Percentiles rank a stretch among this genome's conserved stretches.
These are phyloP conservation scores for Macrocentrus cingulum DNA, from an alignment of 1,140 invertebrate species.

Conservation along the genomic window DNA sequence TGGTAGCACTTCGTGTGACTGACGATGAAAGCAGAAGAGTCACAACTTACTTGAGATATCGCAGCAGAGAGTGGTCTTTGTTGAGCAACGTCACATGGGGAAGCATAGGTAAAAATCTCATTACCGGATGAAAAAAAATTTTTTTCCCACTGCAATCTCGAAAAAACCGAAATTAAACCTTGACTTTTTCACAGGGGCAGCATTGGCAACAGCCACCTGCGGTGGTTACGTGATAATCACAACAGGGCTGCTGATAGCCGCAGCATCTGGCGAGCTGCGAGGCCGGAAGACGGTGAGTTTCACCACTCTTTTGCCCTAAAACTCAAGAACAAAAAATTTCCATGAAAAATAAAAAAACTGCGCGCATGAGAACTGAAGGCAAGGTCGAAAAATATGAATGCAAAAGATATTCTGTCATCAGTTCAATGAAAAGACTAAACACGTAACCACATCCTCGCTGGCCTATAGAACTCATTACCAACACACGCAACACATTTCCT, in stretches of 20 bases:
- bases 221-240: slow-evolving; percentile 73
- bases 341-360: slow-evolving; percentile 8
- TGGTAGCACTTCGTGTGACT: slow-evolving; percentile 69
- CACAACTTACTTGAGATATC: slow-evolving; percentile 68
- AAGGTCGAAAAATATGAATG: slow-evolving; percentile 33
- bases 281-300: slow-evolving; percentile 63
- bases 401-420: slow-evolving; percentile 11
- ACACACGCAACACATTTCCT: slow-evolving; percentile 28
- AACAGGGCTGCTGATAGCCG: slow-evolving; percentile 66
- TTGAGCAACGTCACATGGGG: slow-evolving; percentile 73
- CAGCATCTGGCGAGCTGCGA: slow-evolving; percentile 66
- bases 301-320: not conserved
- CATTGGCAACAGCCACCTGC: slow-evolving; percentile 59
- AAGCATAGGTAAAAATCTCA: slow-evolving; percentile 67
- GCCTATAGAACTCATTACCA: too few species aligned
- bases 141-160: not conserved
- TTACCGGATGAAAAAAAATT: slow-evolving; percentile 22
- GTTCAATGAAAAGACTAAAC: not conserved
- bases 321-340: not conserved
- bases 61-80: slow-evolving; percentile 74
- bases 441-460: not conserved
- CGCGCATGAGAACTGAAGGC: slow-evolving; percentile 42
- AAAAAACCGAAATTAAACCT: too few species aligned
- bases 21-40: slow-evolving; percentile 70
- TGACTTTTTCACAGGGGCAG: slow-evolving; percentile 46